Conservation (phyloP, 2,888 invertebrate genomes). For the Coelopa pilipes region DNA sequence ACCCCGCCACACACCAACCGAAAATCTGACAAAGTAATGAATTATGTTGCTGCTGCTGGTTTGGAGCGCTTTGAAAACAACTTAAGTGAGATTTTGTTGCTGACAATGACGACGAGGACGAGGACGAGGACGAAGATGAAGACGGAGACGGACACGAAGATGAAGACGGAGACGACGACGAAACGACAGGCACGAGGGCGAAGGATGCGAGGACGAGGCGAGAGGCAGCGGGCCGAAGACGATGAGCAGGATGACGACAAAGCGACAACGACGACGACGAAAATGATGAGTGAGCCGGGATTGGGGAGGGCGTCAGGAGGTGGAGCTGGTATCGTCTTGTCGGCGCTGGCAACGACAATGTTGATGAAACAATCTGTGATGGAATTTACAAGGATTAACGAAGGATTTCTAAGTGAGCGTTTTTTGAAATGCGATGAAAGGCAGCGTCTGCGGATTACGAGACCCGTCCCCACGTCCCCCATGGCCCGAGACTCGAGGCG, state of each 20-base stretch:
- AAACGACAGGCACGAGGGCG: too few species aligned
- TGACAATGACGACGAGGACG: constrained; percentile 28
- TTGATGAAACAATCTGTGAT: constrained; percentile 42
- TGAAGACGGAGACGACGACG: too few species aligned
- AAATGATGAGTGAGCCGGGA: neutral
- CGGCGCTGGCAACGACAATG: constrained; percentile 17
- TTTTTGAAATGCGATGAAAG: constrained; percentile 20
- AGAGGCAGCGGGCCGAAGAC: neutral
- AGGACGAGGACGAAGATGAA: neutral
- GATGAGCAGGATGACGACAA: constrained; percentile 4
- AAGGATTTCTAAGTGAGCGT: constrained; percentile 33
- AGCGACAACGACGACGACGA: constrained; percentile 12
- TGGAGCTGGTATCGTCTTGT: neutral
- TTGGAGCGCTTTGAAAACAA: constrained; percentile 32
- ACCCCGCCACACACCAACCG: constrained; percentile 34
- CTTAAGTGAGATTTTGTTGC: constrained; percentile 42
- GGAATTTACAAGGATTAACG: constrained; percentile 44
- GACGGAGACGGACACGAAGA: too few species aligned
- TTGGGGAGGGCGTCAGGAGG: too few species aligned
- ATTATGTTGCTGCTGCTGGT: constrained; percentile 38
- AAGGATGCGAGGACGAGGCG: neutral
- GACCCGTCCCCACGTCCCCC: too few species aligned
- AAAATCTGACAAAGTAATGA: constrained; percentile 44
- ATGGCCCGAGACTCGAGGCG: too few species aligned
- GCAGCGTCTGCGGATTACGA: neutral